Evolutionary conservation across 1,140 invertebrate species (phyloP).

Genomic region (Lineus longissimus): DNA sequence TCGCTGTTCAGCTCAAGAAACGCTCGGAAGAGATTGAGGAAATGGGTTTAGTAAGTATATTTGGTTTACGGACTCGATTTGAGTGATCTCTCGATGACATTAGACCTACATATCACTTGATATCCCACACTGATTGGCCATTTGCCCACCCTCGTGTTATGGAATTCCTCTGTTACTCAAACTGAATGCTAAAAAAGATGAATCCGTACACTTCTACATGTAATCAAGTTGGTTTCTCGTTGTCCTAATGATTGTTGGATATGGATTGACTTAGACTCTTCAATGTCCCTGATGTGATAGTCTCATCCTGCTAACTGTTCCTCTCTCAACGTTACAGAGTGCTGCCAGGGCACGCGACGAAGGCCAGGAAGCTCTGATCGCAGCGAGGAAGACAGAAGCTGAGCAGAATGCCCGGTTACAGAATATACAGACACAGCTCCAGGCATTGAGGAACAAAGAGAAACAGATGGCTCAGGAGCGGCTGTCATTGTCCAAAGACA

Average conservation of each 20-base stretch:
- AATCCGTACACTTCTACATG: too few species aligned
- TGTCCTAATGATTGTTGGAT: too few species aligned
- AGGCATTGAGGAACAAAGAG: conserved; percentile 35
- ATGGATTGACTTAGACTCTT: too few species aligned
- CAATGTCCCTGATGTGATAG: too few species aligned
- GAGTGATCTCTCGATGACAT: too few species aligned
- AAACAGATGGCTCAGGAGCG: conserved; percentile 47
- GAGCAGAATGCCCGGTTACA: conserved; percentile 31
- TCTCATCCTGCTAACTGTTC: too few species aligned
- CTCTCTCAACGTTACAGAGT: conserved; percentile 21
- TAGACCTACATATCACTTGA: too few species aligned
- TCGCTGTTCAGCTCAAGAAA: conserved; percentile 37
- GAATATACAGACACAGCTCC: conserved; percentile 34
- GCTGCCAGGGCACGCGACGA: conserved; percentile 31
- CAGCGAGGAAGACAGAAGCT: conserved; percentile 31
- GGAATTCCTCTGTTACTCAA: too few species aligned
- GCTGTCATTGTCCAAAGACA: conserved; percentile 44
- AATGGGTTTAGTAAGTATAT: conserved; percentile 13
- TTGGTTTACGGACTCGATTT: neutral
- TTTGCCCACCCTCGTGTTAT: too few species aligned
- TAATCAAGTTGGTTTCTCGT: too few species aligned
- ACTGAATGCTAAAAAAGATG: too few species aligned
- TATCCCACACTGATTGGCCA: too few species aligned
- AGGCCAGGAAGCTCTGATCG: conserved; percentile 29
- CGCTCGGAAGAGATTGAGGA: conserved; percentile 43